Evolutionary conservation across 2,113 vertebrate species (phyloP).

Genomic region (Paradoxurus hermaphroditus): DNA sequence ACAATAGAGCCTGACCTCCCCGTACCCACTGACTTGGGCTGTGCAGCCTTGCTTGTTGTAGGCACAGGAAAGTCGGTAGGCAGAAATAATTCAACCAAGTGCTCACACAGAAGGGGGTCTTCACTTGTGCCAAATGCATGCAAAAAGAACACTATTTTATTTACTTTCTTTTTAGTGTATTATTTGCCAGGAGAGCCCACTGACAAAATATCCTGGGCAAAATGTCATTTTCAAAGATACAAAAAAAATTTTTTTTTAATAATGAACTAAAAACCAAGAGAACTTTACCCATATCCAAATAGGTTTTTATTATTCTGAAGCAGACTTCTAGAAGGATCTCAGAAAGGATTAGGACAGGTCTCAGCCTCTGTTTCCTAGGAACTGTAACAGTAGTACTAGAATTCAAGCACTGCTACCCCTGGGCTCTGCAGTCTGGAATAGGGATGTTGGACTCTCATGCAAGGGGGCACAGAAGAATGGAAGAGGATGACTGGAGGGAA

Average conservation of each 20-base stretch:
- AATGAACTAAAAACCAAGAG: neutral
- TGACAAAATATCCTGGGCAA: neutral
- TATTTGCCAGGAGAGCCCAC: neutral
- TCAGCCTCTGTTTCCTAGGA: neutral
- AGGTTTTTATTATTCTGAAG: neutral
- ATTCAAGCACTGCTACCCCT: neutral
- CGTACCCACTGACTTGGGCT: neutral
- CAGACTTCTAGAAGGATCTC: neutral
- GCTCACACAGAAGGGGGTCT: neutral
- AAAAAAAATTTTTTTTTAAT: neutral
- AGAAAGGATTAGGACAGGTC: neutral
- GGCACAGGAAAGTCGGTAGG: neutral
- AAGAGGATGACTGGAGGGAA: neutral
- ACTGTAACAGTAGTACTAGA: too few relatives aligned
- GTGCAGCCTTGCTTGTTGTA: neutral
- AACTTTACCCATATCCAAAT: neutral
- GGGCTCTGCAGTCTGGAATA: neutral
- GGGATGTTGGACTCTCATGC: neutral
- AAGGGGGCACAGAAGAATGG: neutral
- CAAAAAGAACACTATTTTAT: conserved; percentile 36
- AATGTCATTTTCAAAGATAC: conserved; percentile 38
- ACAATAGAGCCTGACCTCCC: neutral
- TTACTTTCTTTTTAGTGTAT: conserved; percentile 27
- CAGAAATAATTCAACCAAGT: neutral
- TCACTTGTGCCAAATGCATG: conserved; percentile 4